Evolutionary conservation across 2,797 vertebrate species (phyloP).

Genomic region (Carcharodon carcharias): DNA sequence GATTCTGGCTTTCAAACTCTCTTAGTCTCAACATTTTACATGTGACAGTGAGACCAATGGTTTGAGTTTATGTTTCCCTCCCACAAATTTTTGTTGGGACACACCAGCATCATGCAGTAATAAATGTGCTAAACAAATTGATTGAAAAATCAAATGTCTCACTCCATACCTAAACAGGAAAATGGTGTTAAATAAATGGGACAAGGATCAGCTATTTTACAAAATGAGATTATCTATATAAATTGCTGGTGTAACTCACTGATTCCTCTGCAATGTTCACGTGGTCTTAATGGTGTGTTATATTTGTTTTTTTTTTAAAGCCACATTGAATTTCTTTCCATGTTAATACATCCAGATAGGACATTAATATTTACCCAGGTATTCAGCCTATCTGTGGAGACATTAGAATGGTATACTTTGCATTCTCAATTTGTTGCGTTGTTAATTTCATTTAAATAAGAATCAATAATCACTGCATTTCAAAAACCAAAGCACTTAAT

Average conservation of each 20-base stretch:
- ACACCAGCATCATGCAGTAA: neutral
- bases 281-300: neutral
- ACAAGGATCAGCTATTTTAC: neutral
- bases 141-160: neutral
- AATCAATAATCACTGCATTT: neutral
- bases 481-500: neutral
- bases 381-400: too few species aligned
- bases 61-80: neutral
- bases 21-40: constrained; percentile 22
- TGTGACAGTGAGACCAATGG: neutral
- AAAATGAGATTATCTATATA: neutral
- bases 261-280: neutral
- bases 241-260: neutral
- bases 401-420: neutral
- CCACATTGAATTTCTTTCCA: neutral
- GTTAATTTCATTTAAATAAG: neutral
- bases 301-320: neutral
- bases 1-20: neutral
- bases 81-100: neutral
- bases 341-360: neutral
- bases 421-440: neutral
- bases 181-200: neutral
- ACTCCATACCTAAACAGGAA: neutral
- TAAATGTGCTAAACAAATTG: neutral
- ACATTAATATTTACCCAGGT: neutral